These are phyloP conservation scores for Orchestes rusci DNA, from an alignment of 2,888 invertebrate genomes.

Conservation along the genomic window DNA sequence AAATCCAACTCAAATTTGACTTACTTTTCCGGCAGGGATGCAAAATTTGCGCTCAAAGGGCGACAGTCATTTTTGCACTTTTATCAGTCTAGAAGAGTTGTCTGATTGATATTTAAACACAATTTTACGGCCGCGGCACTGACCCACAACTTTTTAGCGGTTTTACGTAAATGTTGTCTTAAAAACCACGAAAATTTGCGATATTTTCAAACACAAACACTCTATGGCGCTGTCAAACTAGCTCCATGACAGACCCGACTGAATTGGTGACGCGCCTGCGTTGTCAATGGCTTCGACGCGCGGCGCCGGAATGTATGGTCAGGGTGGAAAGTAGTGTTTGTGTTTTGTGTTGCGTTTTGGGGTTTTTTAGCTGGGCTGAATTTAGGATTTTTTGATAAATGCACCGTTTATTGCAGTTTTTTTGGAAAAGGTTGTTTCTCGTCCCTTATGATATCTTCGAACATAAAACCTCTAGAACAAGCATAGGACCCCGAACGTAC, in stretches of 20 bases:
- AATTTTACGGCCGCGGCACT: constrained; percentile 30
- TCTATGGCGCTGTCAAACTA: constrained; percentile 39
- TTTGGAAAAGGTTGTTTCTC: too few species aligned
- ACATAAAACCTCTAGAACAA: too few species aligned
- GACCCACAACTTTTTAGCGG: constrained; percentile 31
- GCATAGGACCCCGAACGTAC: too few species aligned
- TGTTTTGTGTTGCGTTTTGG: too few species aligned
- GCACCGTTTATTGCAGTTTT: too few species aligned
- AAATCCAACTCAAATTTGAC: too few species aligned
- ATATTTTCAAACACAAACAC: constrained; percentile 42
- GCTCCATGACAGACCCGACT: constrained; percentile 42
- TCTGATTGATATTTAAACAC: constrained; percentile 5
- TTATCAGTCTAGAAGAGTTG: constrained; percentile 6
- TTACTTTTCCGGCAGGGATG: constrained; percentile 14
- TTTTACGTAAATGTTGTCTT: constrained; percentile 36
- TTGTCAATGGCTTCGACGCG: constrained; percentile 17
- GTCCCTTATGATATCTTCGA: too few species aligned
- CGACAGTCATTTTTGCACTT: constrained; percentile 11
- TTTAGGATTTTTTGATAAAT: too few species aligned
- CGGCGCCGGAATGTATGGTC: constrained; percentile 9
- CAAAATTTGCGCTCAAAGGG: constrained; percentile 16
- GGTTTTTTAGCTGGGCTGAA: too few species aligned
- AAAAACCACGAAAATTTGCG: constrained; percentile 39
- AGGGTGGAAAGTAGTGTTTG: not conserved
- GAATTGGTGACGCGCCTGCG: constrained; percentile 28